Percentiles rank a stretch among this genome's conserved stretches.
These are phyloP conservation scores for Spilarctia lutea DNA, from an alignment of 2,888 invertebrate species.

Conservation along the genomic window DNA sequence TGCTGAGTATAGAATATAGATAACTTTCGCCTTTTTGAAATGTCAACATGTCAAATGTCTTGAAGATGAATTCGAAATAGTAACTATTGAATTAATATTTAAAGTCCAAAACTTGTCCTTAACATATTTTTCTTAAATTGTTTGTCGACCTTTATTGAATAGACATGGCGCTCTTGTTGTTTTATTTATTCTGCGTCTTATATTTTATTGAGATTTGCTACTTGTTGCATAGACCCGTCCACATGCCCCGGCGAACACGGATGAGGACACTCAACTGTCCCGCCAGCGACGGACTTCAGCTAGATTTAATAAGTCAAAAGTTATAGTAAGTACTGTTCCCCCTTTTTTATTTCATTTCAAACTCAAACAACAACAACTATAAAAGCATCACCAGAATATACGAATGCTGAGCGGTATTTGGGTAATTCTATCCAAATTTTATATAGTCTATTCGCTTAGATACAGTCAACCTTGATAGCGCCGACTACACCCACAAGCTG, in stretches of 20 bases:
- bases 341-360: not conserved
- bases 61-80: no score
- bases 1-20: not conserved
- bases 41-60: fast-evolving
- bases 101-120: no score
- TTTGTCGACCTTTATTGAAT: not conserved
- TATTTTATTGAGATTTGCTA: slow-evolving; percentile 12
- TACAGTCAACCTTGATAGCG: no score
- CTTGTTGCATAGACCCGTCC: slow-evolving; percentile 58
- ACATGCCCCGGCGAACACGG: slow-evolving; percentile 70
- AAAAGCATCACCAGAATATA: no score
- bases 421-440: no score
- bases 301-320: slow-evolving; percentile 73
- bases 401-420: no score
- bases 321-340: slow-evolving; percentile 54
- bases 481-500: no score
- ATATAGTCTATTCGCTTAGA: no score
- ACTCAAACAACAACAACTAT: no score
- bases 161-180: not conserved
- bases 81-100: no score
- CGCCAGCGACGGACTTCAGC: slow-evolving; percentile 79
- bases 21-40: no score
- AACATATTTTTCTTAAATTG: not conserved
- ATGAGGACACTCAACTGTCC: slow-evolving; percentile 78
- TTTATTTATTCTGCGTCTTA: not conserved